Evolutionary conservation across 2,113 vertebrate species (phyloP).

Genomic region (Ceuthmochares aereus): DNA sequence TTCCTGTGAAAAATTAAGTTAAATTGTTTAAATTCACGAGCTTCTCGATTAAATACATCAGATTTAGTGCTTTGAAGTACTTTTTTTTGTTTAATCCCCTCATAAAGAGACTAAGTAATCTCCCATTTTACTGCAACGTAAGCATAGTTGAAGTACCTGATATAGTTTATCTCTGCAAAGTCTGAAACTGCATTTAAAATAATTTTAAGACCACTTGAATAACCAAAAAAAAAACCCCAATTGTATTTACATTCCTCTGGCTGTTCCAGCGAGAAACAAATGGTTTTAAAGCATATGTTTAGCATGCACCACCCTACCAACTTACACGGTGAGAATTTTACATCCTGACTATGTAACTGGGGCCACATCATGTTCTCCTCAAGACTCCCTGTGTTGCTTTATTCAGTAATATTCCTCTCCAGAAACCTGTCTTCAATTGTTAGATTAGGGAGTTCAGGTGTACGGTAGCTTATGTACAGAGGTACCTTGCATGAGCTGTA

Average conservation of each 20-base stretch:
- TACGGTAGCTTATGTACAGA: background rate
- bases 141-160: background rate
- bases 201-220: background rate
- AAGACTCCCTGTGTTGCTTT: background rate
- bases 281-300: background rate
- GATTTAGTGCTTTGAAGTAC: conserved; percentile 18
- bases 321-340: background rate
- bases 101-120: background rate
- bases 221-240: background rate
- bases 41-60: conserved; percentile 10
- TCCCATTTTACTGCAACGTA: background rate
- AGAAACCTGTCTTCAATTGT: background rate
- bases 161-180: background rate
- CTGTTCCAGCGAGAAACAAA: background rate
- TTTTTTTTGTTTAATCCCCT: conserved; percentile 38
- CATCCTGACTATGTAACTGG: background rate
- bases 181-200: conserved; percentile 14
- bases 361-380: background rate
- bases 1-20: background rate
- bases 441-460: background rate
- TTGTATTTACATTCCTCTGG: conserved; percentile 2
- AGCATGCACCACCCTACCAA: rapidly evolving
- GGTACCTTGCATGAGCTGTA: background rate
- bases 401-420: background rate
- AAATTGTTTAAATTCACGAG: conserved; percentile 17